Percentiles rank a stretch among this genome's conserved stretches.
Evolutionary conservation across 2,888 invertebrate genomes (phyloP).

Genomic region (Helobdella robusta): DNA sequence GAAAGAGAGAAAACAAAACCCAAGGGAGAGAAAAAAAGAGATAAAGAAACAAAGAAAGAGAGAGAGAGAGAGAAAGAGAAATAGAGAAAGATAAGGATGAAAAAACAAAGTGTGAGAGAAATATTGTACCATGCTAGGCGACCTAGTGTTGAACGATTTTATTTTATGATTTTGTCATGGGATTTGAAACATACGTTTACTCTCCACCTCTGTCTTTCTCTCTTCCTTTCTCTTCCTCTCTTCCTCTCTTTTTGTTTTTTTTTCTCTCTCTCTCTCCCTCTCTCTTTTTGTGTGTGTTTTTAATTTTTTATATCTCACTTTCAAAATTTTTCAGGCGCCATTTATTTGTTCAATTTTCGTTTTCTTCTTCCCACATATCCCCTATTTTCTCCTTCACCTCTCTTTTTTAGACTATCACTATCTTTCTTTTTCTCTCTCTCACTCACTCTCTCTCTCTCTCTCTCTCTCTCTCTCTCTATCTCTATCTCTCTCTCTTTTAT

Average conservation of each 20-base stretch:
- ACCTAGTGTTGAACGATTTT: too few relatives aligned
- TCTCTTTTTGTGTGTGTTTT: not conserved
- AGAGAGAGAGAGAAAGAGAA: not conserved
- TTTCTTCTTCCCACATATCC: too few relatives aligned
- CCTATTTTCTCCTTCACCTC: not conserved
- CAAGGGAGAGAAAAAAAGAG: not conserved
- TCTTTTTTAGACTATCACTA: not conserved
- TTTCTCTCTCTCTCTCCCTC: too few relatives aligned
- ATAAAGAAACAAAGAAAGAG: not conserved
- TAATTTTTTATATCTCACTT: not conserved
- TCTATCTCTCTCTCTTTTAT: not conserved
- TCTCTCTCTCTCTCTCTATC: not conserved
- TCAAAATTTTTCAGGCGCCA: too few relatives aligned
- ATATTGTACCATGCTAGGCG: too few relatives aligned
- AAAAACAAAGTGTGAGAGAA: too few relatives aligned
- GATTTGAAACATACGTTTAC: too few relatives aligned
- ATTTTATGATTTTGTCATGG: too few relatives aligned
- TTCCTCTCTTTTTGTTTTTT: not conserved
- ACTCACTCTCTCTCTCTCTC: not conserved
- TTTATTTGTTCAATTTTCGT: too few relatives aligned
- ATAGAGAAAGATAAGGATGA: not conserved
- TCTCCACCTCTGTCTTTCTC: not conserved
- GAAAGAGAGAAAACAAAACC: not conserved
- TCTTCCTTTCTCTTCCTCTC: conserved; percentile 1
- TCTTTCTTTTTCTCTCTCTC: conserved; percentile 2